A percentile compares a stretch with the other conserved stretches of the same genome.
These are phyloP conservation scores for Catalaphyllia jardinei DNA, from an alignment of 64 coral and sea anemone species.

Conservation along the genomic window DNA sequence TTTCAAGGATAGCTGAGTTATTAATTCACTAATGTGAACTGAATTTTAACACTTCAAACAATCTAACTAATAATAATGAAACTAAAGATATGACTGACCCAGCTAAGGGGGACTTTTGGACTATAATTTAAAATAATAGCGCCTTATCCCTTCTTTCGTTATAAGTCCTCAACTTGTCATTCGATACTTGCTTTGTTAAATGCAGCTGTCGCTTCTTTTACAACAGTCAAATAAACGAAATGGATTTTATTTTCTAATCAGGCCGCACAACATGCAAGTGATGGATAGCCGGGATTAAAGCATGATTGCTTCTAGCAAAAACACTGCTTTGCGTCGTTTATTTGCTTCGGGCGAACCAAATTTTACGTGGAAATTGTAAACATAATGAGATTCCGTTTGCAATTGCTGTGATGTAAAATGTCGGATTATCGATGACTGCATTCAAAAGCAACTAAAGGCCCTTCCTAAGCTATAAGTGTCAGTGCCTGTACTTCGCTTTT, in stretches of 20 bases:
- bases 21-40: too few relatives aligned
- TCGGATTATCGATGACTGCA: too few relatives aligned
- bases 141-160: background rate
- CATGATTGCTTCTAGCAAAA: too few relatives aligned
- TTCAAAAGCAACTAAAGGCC: too few relatives aligned
- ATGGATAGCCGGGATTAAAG: background rate
- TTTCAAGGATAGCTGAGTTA: background rate
- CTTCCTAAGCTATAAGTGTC: too few relatives aligned
- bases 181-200: background rate
- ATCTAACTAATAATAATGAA: too few relatives aligned
- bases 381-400: too few relatives aligned
- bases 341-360: too few relatives aligned
- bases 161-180: background rate
- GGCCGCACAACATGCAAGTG: background rate
- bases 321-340: too few relatives aligned
- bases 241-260: background rate
- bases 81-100: background rate
- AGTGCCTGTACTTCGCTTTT: background rate
- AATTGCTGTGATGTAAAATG: too few relatives aligned
- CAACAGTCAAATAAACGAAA: background rate
- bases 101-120: background rate
- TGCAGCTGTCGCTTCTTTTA: background rate
- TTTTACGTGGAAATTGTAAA: too few relatives aligned
- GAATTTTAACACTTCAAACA: too few relatives aligned
- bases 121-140: background rate